These are phyloP conservation scores for Oxyteleia sp. DNA, from an alignment of 2,888 invertebrate genomes.

Conservation along the genomic window DNA sequence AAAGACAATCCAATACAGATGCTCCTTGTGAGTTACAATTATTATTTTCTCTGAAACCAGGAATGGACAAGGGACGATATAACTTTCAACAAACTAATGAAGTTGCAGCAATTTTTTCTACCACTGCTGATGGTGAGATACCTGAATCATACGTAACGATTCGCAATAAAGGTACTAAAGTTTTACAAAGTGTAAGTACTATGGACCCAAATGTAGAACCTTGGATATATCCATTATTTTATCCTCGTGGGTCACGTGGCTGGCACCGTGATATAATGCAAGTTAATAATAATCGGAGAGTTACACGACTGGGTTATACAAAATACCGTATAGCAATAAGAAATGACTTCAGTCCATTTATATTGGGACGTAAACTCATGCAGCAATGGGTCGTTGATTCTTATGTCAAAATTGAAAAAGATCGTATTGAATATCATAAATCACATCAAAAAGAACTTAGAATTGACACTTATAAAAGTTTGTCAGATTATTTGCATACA, in stretches of 20 bases:
- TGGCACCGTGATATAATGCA: slow-evolving; percentile 42
- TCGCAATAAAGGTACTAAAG: slow-evolving; percentile 52
- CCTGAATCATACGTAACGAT: slow-evolving; percentile 67
- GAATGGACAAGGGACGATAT: slow-evolving; percentile 58
- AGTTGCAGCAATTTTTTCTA: slow-evolving; percentile 70
- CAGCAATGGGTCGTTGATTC: slow-evolving; percentile 1
- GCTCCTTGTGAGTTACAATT: slow-evolving; percentile 30
- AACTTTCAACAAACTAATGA: slow-evolving; percentile 72
- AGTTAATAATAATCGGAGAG: slow-evolving; percentile 12
- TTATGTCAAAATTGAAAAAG: slow-evolving; percentile 53
- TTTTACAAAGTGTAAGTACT: slow-evolving; percentile 35
- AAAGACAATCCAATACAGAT: background rate
- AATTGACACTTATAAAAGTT: slow-evolving; percentile 4
- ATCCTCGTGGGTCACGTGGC: slow-evolving; percentile 61
- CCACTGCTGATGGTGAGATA: slow-evolving; percentile 73
- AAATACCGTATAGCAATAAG: slow-evolving; percentile 12
- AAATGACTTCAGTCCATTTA: slow-evolving; percentile 33
- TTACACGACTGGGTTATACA: slow-evolving; percentile 23
- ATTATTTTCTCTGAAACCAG: slow-evolving; percentile 40
- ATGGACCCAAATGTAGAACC: slow-evolving; percentile 58
- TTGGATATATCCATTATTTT: slow-evolving; percentile 63
- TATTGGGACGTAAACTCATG: background rate
- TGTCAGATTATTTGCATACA: slow-evolving; percentile 4
- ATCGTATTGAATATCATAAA: slow-evolving; percentile 18
- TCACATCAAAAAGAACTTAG: slow-evolving; percentile 7